Evolutionary conservation across 2,113 vertebrate genomes (phyloP), one percentile per base, ranked within the genome.

Genomic region (Antidorcas marsupialis): DNA sequence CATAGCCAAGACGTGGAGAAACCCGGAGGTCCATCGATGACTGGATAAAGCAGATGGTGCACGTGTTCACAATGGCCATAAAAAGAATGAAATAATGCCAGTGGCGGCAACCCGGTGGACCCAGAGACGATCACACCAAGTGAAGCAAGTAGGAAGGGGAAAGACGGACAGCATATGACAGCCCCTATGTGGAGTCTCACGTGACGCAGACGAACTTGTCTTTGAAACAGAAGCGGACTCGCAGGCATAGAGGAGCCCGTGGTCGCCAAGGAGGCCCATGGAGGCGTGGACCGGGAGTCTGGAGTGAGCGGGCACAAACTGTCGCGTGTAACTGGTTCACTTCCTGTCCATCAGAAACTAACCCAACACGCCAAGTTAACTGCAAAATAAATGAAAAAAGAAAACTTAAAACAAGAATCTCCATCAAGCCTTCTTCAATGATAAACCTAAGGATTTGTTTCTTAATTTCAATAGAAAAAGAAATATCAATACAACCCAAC

Each of bases 401-500:
- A 16, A 33, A 79, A 30, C 64, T 67, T 67, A 19, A 30, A 19
- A 50, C 59, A 78, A 43, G n/a, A 67, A 43, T 64, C 14, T 85
- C 62, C n/a, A 57, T n/a, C 74, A 86, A 95, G 52, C 10, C 50
- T 79, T 84, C 74, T 91, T 87, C 64, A 67, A 0, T 81, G 43
- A 60, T 60, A 62, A 86, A 52, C 19, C 59, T 36, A 55, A 19
- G 17, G 87, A 50, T 89, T 95, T 91, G n/a, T 78, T 94, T 95
- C 76, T 94, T 82, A 43, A 47, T 45, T 71, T 94, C 52, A 87
- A 1, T 1, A 52, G 67, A 13, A 53, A 25, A 30, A n/a, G 57
- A 43, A 92, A 47, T 43, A 47, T 83, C 71, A n/a, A 17, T 28
- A 87, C 45, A 52, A 52, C 6, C 39, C 86, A 85, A 23, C 23